Evolutionary conservation across 2,113 vertebrate genomes (phyloP).

Genomic region (Poeciliopsis retropinna): DNA sequence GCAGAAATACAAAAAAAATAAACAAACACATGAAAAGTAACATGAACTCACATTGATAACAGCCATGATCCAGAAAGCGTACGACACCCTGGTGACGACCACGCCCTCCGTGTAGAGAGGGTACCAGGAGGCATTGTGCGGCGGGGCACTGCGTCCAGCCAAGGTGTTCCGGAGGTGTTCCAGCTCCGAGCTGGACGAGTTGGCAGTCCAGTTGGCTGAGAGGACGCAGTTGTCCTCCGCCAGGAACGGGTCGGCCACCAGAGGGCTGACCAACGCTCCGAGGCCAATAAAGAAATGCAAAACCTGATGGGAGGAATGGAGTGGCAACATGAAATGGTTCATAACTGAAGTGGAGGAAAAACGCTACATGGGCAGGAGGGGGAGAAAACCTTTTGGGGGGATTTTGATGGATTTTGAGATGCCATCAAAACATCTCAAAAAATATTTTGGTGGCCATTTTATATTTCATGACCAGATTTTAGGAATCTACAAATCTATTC

Average conservation of each 20-base stretch:
- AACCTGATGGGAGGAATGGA: slow-evolving; percentile 72
- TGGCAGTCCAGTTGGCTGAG: slow-evolving; percentile 80
- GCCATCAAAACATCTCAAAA: too few relatives aligned
- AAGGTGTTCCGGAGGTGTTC: slow-evolving; percentile 84
- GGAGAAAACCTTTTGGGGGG: too few relatives aligned
- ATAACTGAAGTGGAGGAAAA: background rate
- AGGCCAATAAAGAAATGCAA: slow-evolving; percentile 96
- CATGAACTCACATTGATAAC: slow-evolving; percentile 89
- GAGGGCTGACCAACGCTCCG: slow-evolving; percentile 90
- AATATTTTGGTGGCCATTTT: too few relatives aligned
- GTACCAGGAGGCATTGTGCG: slow-evolving; percentile 80
- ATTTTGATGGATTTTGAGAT: too few relatives aligned
- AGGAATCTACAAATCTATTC: too few relatives aligned
- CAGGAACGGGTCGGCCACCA: slow-evolving; percentile 95
- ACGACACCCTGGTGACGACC: slow-evolving; percentile 84
- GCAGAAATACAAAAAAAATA: too few relatives aligned
- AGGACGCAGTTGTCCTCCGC: slow-evolving; percentile 89
- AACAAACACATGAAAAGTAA: background rate
- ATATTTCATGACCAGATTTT: too few relatives aligned
- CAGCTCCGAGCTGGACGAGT: slow-evolving; percentile 73
- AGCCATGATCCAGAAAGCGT: slow-evolving; percentile 99
- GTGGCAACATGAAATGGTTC: background rate
- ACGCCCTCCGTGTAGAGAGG: slow-evolving; percentile 76
- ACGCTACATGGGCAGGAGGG: background rate
- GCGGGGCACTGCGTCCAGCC: slow-evolving; percentile 69